These are phyloP conservation scores for Aphaenogaster ashmeadi DNA, from an alignment of 1,140 invertebrate species.

Conservation along the genomic window DNA sequence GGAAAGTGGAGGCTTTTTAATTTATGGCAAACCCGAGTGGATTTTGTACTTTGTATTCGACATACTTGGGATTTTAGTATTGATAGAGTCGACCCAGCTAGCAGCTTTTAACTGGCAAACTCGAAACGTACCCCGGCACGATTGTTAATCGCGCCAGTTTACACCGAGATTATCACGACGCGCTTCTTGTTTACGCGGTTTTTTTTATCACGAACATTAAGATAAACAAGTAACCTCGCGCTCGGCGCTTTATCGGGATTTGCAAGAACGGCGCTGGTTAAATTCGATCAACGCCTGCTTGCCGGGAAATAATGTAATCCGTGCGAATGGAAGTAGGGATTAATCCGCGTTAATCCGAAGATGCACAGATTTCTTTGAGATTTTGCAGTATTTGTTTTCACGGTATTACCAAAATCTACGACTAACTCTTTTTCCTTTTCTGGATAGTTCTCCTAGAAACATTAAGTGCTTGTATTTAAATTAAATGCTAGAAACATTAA, in stretches of 20 bases:
- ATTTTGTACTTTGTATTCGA: background rate
- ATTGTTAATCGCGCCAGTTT: conserved; percentile 14
- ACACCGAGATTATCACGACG: conserved; percentile 8
- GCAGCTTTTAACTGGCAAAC: background rate
- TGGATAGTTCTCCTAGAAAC: background rate
- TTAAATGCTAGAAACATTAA: no score
- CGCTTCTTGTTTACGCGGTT: conserved; percentile 41
- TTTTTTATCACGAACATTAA: conserved; percentile 22
- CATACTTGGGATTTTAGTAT: conserved; percentile 11
- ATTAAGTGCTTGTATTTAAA: background rate
- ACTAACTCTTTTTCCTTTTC: background rate
- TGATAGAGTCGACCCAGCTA: background rate
- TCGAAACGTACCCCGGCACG: background rate
- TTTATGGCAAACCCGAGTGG: background rate
- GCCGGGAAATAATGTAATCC: conserved; percentile 7
- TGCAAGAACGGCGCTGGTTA: background rate
- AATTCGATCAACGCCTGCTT: background rate
- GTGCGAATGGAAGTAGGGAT: background rate
- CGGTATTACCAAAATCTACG: background rate
- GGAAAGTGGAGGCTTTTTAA: background rate
- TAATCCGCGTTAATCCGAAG: conserved; percentile 4
- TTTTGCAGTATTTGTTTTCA: background rate
- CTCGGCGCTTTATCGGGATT: conserved; percentile 34
- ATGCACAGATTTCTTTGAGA: background rate
- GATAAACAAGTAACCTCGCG: conserved; percentile 33